Percentiles rank a stretch among this genome's conserved stretches.
Evolutionary conservation across 2,797 vertebrate species (phyloP).

Genomic region (Sylvilagus floridanus): DNA sequence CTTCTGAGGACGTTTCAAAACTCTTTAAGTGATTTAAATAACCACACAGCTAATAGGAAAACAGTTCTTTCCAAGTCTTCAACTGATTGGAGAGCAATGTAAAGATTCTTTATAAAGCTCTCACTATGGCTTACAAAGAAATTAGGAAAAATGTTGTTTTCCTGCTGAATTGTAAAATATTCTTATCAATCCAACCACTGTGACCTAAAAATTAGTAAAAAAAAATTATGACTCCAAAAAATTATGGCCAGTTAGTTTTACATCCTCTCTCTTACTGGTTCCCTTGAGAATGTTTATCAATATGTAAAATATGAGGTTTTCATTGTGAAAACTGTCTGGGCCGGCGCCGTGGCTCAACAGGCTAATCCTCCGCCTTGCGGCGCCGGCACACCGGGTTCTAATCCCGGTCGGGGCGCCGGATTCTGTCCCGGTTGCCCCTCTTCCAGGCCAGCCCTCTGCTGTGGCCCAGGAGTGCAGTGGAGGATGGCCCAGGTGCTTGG

Average conservation of each 20-base stretch:
- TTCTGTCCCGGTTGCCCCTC: too few relatives aligned
- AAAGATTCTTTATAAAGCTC: neutral
- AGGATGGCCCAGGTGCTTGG: too few relatives aligned
- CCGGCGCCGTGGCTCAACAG: too few relatives aligned
- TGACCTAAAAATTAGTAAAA: neutral
- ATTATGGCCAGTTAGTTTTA: neutral
- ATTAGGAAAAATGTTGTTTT: neutral
- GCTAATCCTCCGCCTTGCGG: too few relatives aligned
- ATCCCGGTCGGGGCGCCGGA: too few relatives aligned
- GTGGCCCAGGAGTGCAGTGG: too few relatives aligned
- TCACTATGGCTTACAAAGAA: slow-evolving; percentile 20
- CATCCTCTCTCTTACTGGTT: neutral
- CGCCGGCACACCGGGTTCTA: too few relatives aligned
- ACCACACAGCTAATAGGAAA: slow-evolving; percentile 8
- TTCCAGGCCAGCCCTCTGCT: too few relatives aligned
- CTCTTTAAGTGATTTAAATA: slow-evolving; percentile 40
- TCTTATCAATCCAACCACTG: neutral
- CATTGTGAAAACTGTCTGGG: neutral
- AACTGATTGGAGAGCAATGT: neutral
- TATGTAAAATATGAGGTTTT: neutral
- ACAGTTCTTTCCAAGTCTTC: neutral
- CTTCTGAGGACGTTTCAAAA: slow-evolving; percentile 43
- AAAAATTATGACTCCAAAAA: neutral
- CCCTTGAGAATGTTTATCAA: slow-evolving; percentile 23
- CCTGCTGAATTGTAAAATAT: neutral